Evolutionary conservation across 2,888 invertebrate genomes (phyloP), one percentile per base, ranked within the genome.

Genomic region (Pristionchus fissidentatus): DNA sequence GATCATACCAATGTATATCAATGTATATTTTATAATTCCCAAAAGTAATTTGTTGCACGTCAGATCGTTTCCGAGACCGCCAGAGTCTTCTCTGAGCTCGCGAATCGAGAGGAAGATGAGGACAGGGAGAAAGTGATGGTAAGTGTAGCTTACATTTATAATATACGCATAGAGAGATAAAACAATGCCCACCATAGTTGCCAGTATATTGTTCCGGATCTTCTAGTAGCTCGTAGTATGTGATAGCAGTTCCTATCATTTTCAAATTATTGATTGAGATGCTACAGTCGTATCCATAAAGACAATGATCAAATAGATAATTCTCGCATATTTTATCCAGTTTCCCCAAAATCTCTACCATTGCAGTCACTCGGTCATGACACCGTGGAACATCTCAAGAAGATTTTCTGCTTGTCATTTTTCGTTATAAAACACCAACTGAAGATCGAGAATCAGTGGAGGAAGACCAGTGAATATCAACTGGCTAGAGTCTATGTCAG

Each of bases 381-480:
- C 19, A 13, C 26, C 7, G 32, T 41, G 2, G 35, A 77, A 13
- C 22, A 49, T 26, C 26, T 77, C 15, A 77, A 77, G 19, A 41
- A 49, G 75, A 35, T 77, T 49, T 77, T 77, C 75, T 29, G 26
- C 49, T 32, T 77, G 10, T 77, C 75, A 26, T 77, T 77, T 49
- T 77, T n/a, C 32, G 49, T 49, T 13, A 26, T 77, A 19, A 41
- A 26, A 8, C 22, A 77, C 46, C 29, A n/a, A 32, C 43, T 43
- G 4, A n/a, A 35, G 5, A 41, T 70, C 5, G 38, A 38, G 15
- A 70, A 70, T 41, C 38, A 32, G 38, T 70, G 38, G 38, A 41
- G 41, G 32, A 60, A 29, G 8, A 19, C 29, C n/a, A 38, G 19
- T 32, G 38, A 35, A 13, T 70, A 70, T 15, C 38, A 70, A 22